phyloP scores from a whole-genome alignment of 2,888 invertebrate genomes.

The Tethea ocularis region DNA sequence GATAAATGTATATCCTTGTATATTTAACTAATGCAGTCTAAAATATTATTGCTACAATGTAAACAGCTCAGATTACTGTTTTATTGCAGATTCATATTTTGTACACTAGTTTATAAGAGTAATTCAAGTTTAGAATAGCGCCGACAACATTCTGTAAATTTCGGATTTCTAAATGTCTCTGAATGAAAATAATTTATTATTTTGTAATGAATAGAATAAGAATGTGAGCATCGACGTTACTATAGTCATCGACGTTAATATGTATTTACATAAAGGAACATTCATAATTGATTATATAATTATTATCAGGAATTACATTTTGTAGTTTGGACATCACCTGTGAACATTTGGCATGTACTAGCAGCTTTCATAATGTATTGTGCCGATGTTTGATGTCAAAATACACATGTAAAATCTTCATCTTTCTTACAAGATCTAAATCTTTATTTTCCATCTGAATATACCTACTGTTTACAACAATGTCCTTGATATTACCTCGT shows the following conservation, averaged over 20 bases:
- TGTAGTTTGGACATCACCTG: constrained; percentile 42
- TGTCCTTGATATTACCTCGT: constrained; percentile 48
- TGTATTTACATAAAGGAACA: constrained; percentile 34
- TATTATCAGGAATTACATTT: constrained; percentile 15
- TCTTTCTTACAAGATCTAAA: constrained; percentile 37
- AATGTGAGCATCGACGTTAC: constrained; percentile 48
- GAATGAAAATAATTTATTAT: constrained; percentile 63
- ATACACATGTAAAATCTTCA: constrained; percentile 16
- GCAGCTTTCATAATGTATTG: constrained; percentile 21
- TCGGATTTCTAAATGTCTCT: constrained; percentile 53
- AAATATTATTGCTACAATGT: constrained; percentile 24
- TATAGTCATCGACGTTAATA: constrained; percentile 28
- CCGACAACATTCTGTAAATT: constrained; percentile 32
- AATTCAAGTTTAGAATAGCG: constrained; percentile 49
- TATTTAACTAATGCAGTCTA: constrained; percentile 17
- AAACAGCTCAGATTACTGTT: constrained; percentile 34
- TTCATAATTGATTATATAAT: constrained; percentile 24
- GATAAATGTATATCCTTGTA: constrained; percentile 28
- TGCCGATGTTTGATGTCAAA: constrained; percentile 29
- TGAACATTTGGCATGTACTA: constrained; percentile 43
- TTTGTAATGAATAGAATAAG: constrained; percentile 52
- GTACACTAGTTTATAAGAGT: constrained; percentile 74
- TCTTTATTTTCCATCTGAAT: constrained; percentile 18
- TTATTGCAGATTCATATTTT: constrained; percentile 83
- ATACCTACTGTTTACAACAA: constrained; percentile 18